Conservation (phyloP, 1,140 invertebrate species). For the Dinothrombium tinctorium region DNA sequence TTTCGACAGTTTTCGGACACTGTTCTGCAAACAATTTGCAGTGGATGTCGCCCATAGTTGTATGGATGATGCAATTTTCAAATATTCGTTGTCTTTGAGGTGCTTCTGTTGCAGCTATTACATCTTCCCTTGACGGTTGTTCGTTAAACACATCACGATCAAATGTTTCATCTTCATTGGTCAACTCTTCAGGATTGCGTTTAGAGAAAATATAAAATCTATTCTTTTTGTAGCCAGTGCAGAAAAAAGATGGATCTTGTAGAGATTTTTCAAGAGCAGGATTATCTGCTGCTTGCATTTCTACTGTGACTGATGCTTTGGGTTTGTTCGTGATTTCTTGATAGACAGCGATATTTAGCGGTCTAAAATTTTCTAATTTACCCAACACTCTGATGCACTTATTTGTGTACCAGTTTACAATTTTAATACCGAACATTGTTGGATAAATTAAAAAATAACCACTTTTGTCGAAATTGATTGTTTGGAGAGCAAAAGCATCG, state of each 20-base stretch:
- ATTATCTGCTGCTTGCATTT: slow-evolving; percentile 90
- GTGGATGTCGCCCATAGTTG: slow-evolving; percentile 82
- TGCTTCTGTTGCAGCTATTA: slow-evolving; percentile 82
- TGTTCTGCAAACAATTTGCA: slow-evolving; percentile 79
- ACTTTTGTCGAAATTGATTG: slow-evolving; percentile 77
- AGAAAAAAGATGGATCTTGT: slow-evolving; percentile 73
- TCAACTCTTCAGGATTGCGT: slow-evolving; percentile 60
- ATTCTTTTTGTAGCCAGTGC: slow-evolving; percentile 87
- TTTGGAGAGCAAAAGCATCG: slow-evolving; percentile 45
- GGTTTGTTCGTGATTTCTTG: slow-evolving; percentile 52
- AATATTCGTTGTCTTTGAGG: slow-evolving; percentile 44
- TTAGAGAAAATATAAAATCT: slow-evolving; percentile 80
- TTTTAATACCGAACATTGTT: slow-evolving; percentile 83
- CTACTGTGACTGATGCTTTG: slow-evolving; percentile 60
- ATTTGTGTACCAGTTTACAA: slow-evolving; percentile 85
- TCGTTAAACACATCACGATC: slow-evolving; percentile 61
- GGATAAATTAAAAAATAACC: slow-evolving; percentile 85
- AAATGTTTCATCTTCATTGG: slow-evolving; percentile 22
- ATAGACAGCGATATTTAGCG: slow-evolving; percentile 63
- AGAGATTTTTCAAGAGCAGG: slow-evolving; percentile 53
- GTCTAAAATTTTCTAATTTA: slow-evolving; percentile 78
- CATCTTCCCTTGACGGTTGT: slow-evolving; percentile 94
- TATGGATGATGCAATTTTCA: slow-evolving; percentile 72
- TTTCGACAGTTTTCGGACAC: slow-evolving; percentile 80
- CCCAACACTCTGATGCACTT: slow-evolving; percentile 61